phyloP scores from a whole-genome alignment of 2,888 invertebrate species.

The Lacanobia oleracea region DNA sequence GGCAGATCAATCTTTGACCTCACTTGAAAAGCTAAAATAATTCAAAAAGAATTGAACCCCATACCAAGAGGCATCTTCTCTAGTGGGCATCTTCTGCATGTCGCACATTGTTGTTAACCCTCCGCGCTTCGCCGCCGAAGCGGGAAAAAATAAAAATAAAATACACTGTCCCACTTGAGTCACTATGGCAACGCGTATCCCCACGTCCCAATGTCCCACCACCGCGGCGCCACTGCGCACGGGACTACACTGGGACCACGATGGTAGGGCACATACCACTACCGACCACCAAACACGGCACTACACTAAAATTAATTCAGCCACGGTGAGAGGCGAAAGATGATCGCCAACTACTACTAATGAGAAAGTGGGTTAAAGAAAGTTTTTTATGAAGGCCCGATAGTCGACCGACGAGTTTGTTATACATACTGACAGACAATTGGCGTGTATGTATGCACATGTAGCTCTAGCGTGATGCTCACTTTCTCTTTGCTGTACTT shows the following conservation, averaged over 20 bases:
- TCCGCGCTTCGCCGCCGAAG: slow-evolving; percentile 72
- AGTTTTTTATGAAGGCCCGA: slow-evolving; percentile 86
- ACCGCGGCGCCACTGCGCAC: slow-evolving; percentile 81
- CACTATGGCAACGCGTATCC: slow-evolving; percentile 78
- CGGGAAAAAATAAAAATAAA: slow-evolving; percentile 79
- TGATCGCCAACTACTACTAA: slow-evolving; percentile 78
- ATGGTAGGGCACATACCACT: slow-evolving; percentile 89
- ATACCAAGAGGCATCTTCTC: slow-evolving; percentile 88
- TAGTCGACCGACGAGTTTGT: slow-evolving; percentile 82
- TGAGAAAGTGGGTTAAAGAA: slow-evolving; percentile 91
- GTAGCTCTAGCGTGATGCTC: slow-evolving; percentile 83
- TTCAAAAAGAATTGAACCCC: slow-evolving; percentile 66
- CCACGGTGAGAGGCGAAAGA: slow-evolving; percentile 86
- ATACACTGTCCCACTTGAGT: slow-evolving; percentile 83
- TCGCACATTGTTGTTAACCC: slow-evolving; percentile 81
- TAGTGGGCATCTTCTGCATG: slow-evolving; percentile 88
- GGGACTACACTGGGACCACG: slow-evolving; percentile 84
- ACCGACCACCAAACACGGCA: slow-evolving; percentile 83
- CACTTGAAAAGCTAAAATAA: slow-evolving; percentile 39
- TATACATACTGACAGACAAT: slow-evolving; percentile 79
- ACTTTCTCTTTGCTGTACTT: slow-evolving; percentile 90
- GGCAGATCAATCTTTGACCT: background rate
- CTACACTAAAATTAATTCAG: slow-evolving; percentile 84
- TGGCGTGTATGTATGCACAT: slow-evolving; percentile 75
- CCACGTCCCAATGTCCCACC: slow-evolving; percentile 86